A percentile compares a stretch with the other conserved stretches of the same genome.
These are phyloP conservation scores for Dryococelus australis DNA, from an alignment of 2,888 invertebrate species.

Conservation along the genomic window DNA sequence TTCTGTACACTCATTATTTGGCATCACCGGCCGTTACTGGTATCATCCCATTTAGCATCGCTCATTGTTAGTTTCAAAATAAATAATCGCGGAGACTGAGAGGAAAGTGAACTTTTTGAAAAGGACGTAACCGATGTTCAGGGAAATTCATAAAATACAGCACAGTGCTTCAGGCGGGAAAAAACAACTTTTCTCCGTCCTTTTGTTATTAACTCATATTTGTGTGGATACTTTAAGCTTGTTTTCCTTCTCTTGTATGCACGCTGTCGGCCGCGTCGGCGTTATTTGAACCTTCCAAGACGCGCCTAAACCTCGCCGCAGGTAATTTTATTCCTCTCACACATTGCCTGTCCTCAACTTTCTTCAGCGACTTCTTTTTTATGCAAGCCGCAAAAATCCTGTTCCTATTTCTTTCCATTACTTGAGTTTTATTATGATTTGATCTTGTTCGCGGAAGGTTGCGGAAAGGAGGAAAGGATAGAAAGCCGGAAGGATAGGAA, in stretches of 20 bases:
- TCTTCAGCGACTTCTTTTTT: constrained; percentile 1
- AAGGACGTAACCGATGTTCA: too few species aligned
- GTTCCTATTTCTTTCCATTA: constrained; percentile 1
- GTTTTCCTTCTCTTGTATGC: not conserved
- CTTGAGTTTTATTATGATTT: constrained; percentile 16
- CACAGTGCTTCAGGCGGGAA: not conserved
- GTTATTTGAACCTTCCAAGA: not conserved
- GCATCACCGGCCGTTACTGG: too few species aligned
- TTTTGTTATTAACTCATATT: not conserved
- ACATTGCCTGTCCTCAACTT: constrained; percentile 4
- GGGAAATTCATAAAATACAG: too few species aligned
- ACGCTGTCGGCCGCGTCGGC: not conserved
- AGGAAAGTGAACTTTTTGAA: too few species aligned
- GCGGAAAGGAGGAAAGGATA: not conserved
- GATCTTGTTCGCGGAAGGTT: constrained; percentile 9
- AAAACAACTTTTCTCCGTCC: not conserved
- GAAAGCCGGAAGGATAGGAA: constrained; percentile 5
- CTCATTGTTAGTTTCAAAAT: too few species aligned
- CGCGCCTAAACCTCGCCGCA: not conserved
- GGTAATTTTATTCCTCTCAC: constrained; percentile 1
- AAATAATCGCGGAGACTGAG: too few species aligned
- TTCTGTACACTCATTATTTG: too few species aligned
- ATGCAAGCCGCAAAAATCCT: constrained; percentile 16
- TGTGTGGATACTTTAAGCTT: not conserved
- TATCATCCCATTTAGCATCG: too few species aligned